Base-by-base conservation (phyloP, 2,888 invertebrate genomes). In the Stomorhina lunata region DNA sequence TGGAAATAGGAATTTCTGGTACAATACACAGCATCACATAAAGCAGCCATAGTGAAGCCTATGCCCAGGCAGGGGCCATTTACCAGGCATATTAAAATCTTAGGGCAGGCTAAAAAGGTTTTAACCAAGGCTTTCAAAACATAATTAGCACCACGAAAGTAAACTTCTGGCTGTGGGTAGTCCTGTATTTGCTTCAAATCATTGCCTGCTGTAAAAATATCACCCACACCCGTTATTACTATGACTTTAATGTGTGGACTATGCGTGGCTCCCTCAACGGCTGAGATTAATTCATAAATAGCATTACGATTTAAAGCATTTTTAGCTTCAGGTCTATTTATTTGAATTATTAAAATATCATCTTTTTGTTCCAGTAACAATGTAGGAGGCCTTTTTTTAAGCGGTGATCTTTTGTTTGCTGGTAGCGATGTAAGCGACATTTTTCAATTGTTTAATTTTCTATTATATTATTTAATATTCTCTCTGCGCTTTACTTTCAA, bases 21-120 rank as follows among this genome's bases (percentile, higher is more conserved):
- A 59, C 97, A 96, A 92, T 96, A 97, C 7, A 98, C 95, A 73
- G 96, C 92, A 92, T 99, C 99, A 92, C 95, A 98, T 1, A 98
- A 92, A 0, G 95, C 95, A 61, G 97, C 92, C 7, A 95, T 94
- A 0, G 98, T 98, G 10, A 90, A 87, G 10, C 90, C 90, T 85
- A 99, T 94, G 15, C 99, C 99, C 83, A 98, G 93, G 22, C 98
- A 97, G 61, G 97, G 97, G 6, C 99, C 99, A 93, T 99, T 98
- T 0, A 99, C 95, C 63, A 98, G 92, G 20, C 95, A 96, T 83
- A 99, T 93, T 69, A 99, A 88, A 40, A 98, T 92, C 91, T 99
- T 99, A 0, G 97, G 96, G 89, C 96, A 97, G 84, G 94, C 93
- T 84, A 98, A 96, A 86, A 97, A 95, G 0, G 96, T 92, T 78